phyloP scores from a whole-genome alignment of 1,140 invertebrate genomes.

The Hestina assimilis region DNA sequence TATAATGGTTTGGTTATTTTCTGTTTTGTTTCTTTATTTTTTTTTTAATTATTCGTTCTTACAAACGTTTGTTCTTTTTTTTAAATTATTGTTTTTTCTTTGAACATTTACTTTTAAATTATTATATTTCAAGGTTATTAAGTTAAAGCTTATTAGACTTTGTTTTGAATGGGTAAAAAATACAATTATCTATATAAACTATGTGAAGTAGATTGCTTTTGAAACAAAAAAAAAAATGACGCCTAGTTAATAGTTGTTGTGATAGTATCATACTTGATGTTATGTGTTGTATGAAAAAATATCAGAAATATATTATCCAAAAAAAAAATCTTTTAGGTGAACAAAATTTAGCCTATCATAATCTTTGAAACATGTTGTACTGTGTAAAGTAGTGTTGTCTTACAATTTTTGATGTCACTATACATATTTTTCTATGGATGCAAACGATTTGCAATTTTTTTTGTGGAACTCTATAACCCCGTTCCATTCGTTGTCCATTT shows the following conservation, averaged over 20 bases:
- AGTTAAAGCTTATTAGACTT: no score
- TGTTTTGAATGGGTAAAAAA: no score
- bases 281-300: slow-evolving; percentile 11
- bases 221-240: slow-evolving; percentile 10
- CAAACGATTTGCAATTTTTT: slow-evolving; percentile 25
- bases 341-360: slow-evolving; percentile 7
- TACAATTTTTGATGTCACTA: slow-evolving; percentile 65
- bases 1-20: not conserved
- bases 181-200: slow-evolving; percentile 4
- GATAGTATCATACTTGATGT: slow-evolving; percentile 15
- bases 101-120: no score
- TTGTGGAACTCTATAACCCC: not conserved
- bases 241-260: slow-evolving; percentile 23
- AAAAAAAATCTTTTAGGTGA: slow-evolving; percentile 2
- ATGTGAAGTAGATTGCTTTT: slow-evolving; percentile 17
- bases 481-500: no score
- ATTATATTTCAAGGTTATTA: no score
- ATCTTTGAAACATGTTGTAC: slow-evolving; percentile 21
- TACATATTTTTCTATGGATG: slow-evolving; percentile 69
- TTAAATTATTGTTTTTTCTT: no score
- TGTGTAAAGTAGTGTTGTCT: slow-evolving; percentile 37
- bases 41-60: not conserved
- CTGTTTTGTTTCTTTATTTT: not conserved
- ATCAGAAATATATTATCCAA: slow-evolving; percentile 7
- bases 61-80: no score